phyloP scores from a whole-genome alignment of 2,888 invertebrate species.

The Melanotus villosus region DNA sequence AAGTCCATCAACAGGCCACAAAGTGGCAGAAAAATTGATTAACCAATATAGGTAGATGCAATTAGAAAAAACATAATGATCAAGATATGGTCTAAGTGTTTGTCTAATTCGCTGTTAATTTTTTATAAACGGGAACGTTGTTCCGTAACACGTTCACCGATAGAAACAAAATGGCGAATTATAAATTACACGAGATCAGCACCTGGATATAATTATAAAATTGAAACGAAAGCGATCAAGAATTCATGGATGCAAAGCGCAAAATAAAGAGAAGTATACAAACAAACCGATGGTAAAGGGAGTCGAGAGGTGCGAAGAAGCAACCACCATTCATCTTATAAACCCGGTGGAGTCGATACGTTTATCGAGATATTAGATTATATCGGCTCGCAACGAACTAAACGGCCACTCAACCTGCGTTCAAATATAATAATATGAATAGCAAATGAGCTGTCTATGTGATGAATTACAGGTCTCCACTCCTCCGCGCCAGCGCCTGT shows the following conservation, averaged over 20 bases:
- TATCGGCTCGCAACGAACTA: constrained; percentile 53
- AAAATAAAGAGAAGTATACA: neutral
- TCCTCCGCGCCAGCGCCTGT: constrained; percentile 65
- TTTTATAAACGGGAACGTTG: too few species aligned
- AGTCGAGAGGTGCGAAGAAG: constrained; percentile 11
- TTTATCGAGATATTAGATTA: constrained; percentile 57
- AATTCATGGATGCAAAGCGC: neutral
- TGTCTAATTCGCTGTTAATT: too few species aligned
- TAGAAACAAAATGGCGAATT: too few species aligned
- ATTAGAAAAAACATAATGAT: too few species aligned
- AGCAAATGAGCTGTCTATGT: constrained; percentile 67
- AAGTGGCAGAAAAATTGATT: too few species aligned
- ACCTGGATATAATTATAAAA: too few species aligned
- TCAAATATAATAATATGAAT: constrained; percentile 63
- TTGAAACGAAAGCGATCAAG: constrained; percentile 4
- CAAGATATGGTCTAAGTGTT: too few species aligned
- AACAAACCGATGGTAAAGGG: neutral
- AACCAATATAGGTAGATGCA: too few species aligned
- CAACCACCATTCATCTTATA: constrained; percentile 24
- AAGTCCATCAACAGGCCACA: too few species aligned
- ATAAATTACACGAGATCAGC: too few species aligned
- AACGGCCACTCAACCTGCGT: constrained; percentile 58
- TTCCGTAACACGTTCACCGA: too few species aligned
- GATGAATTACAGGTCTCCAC: constrained; percentile 67
- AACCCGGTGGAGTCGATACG: constrained; percentile 24